Conservation (phyloP, 2,797 vertebrate species). For the Schizopygopsis pylzovi region DNA sequence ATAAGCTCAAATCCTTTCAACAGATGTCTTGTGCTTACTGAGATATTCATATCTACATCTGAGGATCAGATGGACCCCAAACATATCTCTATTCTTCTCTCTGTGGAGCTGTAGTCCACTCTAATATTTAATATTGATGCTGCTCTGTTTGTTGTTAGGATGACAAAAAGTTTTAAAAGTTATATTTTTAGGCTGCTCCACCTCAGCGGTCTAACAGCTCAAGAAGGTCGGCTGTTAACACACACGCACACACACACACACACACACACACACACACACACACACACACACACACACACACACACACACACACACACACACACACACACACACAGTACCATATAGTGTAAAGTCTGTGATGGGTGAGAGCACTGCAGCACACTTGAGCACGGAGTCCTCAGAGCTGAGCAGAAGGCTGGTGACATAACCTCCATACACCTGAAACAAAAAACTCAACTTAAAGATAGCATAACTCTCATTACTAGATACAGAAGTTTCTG, state of each 20-base stretch:
- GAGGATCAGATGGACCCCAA: slow-evolving; percentile 1
- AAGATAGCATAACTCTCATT: neutral
- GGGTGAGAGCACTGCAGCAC: slow-evolving; percentile 92
- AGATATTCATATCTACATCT: slow-evolving; percentile 64
- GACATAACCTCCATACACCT: slow-evolving; percentile 96
- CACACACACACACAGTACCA: slow-evolving; percentile 74
- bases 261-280: too few relatives aligned
- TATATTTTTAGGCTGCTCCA: neutral
- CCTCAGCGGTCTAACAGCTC: neutral
- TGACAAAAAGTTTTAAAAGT: neutral
- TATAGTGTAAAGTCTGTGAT: slow-evolving; percentile 95
- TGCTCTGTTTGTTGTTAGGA: neutral
- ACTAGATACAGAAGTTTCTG: neutral
- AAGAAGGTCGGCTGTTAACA: neutral
- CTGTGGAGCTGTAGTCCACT: neutral
- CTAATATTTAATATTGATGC: neutral
- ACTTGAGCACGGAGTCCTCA: slow-evolving; percentile 83
- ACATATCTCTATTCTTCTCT: neutral
- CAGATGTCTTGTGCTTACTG: slow-evolving; percentile 13
- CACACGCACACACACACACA: slow-evolving; percentile 27
- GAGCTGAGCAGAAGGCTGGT: slow-evolving; percentile 90
- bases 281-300: neutral
- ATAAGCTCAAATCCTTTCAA: slow-evolving; percentile 3
- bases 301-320: slow-evolving; percentile 31
- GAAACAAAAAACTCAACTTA: slow-evolving; percentile 41